Percentiles rank a stretch among this genome's conserved stretches.
Conservation (phyloP, 1,140 invertebrate species). For the Theocolax elegans region DNA sequence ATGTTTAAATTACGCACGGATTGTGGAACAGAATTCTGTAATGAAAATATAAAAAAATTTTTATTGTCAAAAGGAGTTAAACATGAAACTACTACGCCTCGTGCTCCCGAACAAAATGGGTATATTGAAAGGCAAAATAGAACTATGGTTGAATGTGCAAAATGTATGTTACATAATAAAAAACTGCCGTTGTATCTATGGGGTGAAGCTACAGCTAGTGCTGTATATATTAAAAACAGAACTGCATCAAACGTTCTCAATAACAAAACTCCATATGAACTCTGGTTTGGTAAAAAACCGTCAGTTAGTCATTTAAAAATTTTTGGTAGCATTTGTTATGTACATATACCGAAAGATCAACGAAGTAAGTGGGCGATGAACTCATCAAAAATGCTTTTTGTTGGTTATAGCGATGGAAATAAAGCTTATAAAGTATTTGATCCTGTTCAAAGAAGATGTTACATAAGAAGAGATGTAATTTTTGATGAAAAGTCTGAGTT, state of each 20-base stretch:
- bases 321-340: constrained; percentile 29
- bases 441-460: background rate
- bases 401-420: constrained; percentile 31
- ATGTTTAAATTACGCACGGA: constrained; percentile 42
- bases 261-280: constrained; percentile 53
- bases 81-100: background rate
- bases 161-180: constrained; percentile 54
- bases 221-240: constrained; percentile 21
- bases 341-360: constrained; percentile 26
- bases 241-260: constrained; percentile 11
- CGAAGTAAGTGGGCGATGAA: background rate
- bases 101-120: constrained; percentile 59
- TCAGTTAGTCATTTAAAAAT: constrained; percentile 38
- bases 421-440: background rate
- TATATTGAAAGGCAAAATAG: constrained; percentile 59
- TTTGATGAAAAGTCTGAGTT: constrained; percentile 35
- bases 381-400: background rate
- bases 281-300: constrained; percentile 50
- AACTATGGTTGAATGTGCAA: constrained; percentile 53
- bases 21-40: constrained; percentile 47
- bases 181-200: constrained; percentile 56
- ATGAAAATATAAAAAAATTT: constrained; percentile 11
- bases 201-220: constrained; percentile 61
- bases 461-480: background rate
- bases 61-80: constrained; percentile 8